Percentiles rank a stretch among this genome's conserved stretches.
phyloP scores from a whole-genome alignment of 2,113 vertebrate genomes.

The Forbesichthys papilliferus region DNA sequence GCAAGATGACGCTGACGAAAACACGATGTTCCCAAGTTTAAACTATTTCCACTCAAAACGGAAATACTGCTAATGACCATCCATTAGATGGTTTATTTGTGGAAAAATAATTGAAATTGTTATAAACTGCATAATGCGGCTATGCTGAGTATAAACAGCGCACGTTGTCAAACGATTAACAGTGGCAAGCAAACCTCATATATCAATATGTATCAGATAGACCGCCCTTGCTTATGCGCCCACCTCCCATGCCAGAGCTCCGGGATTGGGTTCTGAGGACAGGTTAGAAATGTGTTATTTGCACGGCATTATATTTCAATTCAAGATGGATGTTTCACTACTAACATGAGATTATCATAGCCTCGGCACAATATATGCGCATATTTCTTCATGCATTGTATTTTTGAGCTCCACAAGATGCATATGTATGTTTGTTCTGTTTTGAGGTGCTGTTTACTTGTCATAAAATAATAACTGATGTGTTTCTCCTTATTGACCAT shows the following conservation, averaged over 20 bases:
- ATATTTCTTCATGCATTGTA: background rate
- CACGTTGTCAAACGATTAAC: background rate
- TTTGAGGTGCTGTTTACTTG: constrained; percentile 6
- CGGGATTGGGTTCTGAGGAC: too few species aligned
- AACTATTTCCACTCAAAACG: background rate
- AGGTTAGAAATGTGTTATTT: background rate
- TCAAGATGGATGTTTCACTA: background rate
- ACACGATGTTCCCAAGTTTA: too few species aligned
- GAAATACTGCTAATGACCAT: too few species aligned
- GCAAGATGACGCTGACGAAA: too few species aligned
- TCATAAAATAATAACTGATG: constrained; percentile 25
- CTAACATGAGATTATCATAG: background rate
- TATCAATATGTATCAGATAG: too few species aligned
- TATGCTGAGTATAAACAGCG: background rate
- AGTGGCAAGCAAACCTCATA: too few species aligned
- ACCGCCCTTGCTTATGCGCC: too few species aligned
- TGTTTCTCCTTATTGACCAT: background rate
- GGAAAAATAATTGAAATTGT: background rate
- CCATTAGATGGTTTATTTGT: background rate
- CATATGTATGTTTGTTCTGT: background rate
- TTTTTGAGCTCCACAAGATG: background rate
- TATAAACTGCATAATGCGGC: background rate
- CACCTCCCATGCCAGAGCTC: too few species aligned
- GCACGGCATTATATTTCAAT: background rate
- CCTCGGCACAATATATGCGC: background rate